Percentiles rank a stretch among this genome's conserved stretches.
Evolutionary conservation across 2,888 invertebrate genomes (phyloP).

Genomic region (Perizoma flavofasciatum): DNA sequence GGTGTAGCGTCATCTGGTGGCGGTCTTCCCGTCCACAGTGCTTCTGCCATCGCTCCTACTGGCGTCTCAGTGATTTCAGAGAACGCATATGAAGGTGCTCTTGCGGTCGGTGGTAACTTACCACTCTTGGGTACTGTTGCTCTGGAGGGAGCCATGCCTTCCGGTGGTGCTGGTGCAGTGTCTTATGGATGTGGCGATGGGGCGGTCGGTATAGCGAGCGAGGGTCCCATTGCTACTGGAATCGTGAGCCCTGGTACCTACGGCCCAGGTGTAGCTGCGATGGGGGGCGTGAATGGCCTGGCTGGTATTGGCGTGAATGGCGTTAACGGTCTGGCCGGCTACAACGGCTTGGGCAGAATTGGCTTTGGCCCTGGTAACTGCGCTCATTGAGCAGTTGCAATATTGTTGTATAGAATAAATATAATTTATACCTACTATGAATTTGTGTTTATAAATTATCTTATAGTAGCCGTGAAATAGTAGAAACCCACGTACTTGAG

Average conservation of each 20-base stretch:
- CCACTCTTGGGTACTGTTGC: constrained; percentile 39
- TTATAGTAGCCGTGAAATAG: no score
- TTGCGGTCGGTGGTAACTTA: constrained; percentile 35
- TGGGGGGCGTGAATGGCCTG: constrained; percentile 11
- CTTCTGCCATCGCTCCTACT: constrained; percentile 35
- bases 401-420: constrained; percentile 1
- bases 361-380: constrained; percentile 26
- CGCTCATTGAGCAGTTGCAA: constrained; percentile 9
- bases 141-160: constrained; percentile 33
- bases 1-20: constrained; percentile 39
- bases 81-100: constrained; percentile 36
- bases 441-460: no score
- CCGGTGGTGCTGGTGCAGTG: constrained; percentile 37
- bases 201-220: constrained; percentile 37
- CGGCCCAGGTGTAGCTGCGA: constrained; percentile 12
- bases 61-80: constrained; percentile 39
- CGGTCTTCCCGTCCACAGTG: constrained; percentile 36
- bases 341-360: constrained; percentile 24
- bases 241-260: constrained; percentile 20
- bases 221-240: constrained; percentile 33
- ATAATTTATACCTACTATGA: no score
- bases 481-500: no score
- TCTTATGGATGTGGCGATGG: constrained; percentile 40
- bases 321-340: constrained; percentile 9
- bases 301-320: constrained; percentile 16